These are phyloP conservation scores for Oryzaephilus surinamensis DNA, from an alignment of 1,140 invertebrate genomes.

Conservation along the genomic window DNA sequence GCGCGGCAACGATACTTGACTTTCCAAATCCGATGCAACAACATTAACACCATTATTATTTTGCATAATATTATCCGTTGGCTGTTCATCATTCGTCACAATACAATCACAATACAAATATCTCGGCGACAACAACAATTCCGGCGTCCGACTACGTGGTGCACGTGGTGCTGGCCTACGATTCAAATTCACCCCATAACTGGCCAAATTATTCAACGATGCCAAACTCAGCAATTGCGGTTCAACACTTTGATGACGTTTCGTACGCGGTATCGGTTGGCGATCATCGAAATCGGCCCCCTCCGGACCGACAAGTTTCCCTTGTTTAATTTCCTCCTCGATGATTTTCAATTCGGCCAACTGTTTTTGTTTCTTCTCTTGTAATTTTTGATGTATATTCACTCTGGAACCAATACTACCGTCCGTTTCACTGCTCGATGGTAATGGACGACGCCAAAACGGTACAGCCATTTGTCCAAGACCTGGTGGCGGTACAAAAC, in stretches of 20 bases:
- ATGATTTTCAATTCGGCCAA: constrained; percentile 67
- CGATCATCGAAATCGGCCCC: constrained; percentile 38
- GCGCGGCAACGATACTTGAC: constrained; percentile 66
- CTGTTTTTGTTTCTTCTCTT: constrained; percentile 82
- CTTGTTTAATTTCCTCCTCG: constrained; percentile 79
- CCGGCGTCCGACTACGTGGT: constrained; percentile 54
- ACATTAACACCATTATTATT: constrained; percentile 20
- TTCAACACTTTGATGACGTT: constrained; percentile 46
- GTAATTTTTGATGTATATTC: constrained; percentile 76
- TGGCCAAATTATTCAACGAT: constrained; percentile 32
- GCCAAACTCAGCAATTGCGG: constrained; percentile 33
- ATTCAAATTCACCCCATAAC: constrained; percentile 34
- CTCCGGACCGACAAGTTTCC: constrained; percentile 33
- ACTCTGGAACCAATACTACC: constrained; percentile 60
- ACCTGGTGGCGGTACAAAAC: constrained; percentile 68
- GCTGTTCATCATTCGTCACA: constrained; percentile 18
- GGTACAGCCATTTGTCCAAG: constrained; percentile 46
- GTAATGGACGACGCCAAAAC: constrained; percentile 70
- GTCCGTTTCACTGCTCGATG: constrained; percentile 58
- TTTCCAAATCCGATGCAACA: constrained; percentile 53
- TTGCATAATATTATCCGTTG: constrained; percentile 26
- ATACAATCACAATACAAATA: constrained; percentile 43
- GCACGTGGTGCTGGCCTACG: constrained; percentile 31
- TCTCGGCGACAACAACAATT: constrained; percentile 65
- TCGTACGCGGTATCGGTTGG: constrained; percentile 46